Percentiles rank a stretch among this genome's conserved stretches.
Conservation (phyloP, 2,888 invertebrate genomes). For the Oconnorella tubifera region DNA sequence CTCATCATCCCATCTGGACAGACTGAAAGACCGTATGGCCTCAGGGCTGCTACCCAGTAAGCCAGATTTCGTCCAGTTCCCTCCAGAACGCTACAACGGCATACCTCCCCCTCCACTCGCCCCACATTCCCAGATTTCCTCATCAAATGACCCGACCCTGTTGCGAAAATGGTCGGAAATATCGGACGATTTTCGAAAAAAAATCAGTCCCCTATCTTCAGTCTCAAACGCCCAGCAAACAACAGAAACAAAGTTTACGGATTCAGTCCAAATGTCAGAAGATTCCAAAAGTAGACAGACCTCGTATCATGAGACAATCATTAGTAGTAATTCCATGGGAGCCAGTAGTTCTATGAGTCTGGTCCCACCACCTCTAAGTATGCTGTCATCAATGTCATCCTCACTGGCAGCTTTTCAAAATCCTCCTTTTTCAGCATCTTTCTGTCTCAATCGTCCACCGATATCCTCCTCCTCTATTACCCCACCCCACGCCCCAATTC, state of each 20-base stretch:
- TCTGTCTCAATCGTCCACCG: neutral
- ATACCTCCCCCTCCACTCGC: neutral
- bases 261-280: no score
- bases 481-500: conserved; percentile 14
- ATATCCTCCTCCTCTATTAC: no score
- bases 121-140: no score
- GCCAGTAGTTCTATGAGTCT: neutral
- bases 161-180: neutral
- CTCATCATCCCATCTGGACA: neutral
- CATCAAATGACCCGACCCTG: no score
- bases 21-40: neutral
- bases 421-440: no score
- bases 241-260: no score
- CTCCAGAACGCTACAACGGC: neutral
- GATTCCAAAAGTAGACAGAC: neutral
- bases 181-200: neutral
- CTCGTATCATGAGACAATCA: neutral
- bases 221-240: no score
- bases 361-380: conserved; percentile 3
- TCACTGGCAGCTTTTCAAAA: conserved; percentile 8
- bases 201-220: neutral
- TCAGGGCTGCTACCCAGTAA: no score
- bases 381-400: conserved; percentile 18
- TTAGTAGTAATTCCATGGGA: neutral
- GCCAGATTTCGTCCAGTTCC: neutral